phyloP scores from a whole-genome alignment of 2,113 vertebrate species.

The Catharus bicknelli region DNA sequence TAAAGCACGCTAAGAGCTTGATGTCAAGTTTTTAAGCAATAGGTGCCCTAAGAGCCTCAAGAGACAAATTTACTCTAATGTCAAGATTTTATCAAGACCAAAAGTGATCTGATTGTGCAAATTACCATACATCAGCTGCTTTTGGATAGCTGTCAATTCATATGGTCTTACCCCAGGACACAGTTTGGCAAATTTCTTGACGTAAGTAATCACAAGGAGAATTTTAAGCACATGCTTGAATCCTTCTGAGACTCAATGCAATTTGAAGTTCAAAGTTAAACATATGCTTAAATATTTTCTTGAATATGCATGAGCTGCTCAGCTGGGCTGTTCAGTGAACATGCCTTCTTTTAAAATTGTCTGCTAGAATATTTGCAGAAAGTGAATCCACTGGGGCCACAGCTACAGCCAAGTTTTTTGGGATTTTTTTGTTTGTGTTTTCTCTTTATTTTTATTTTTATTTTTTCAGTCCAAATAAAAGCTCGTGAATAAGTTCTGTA shows the following conservation, averaged over 20 bases:
- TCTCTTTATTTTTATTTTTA: too few species aligned
- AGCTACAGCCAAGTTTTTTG: background rate
- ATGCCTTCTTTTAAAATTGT: conserved; percentile 38
- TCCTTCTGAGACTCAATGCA: conserved; percentile 8
- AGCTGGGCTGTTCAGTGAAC: background rate
- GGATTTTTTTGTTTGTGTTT: background rate
- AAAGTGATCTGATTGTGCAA: background rate
- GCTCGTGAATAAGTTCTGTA: background rate
- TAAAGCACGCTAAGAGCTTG: background rate
- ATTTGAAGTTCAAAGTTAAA: conserved; percentile 51
- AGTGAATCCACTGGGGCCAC: background rate
- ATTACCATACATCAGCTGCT: background rate
- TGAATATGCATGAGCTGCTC: conserved; percentile 48
- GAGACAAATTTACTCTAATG: background rate
- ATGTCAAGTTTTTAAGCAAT: background rate
- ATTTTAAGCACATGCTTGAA: conserved; percentile 31
- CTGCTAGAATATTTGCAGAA: conserved; percentile 40
- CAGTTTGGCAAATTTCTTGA: background rate
- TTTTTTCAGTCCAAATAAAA: background rate
- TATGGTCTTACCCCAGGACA: background rate
- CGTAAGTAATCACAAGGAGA: background rate
- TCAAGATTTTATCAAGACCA: background rate
- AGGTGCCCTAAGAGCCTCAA: background rate
- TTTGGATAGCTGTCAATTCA: background rate
- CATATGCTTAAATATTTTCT: conserved; percentile 40